phyloP scores from a whole-genome alignment of 2,888 invertebrate species.

The Scaptomyza tumidula region DNA sequence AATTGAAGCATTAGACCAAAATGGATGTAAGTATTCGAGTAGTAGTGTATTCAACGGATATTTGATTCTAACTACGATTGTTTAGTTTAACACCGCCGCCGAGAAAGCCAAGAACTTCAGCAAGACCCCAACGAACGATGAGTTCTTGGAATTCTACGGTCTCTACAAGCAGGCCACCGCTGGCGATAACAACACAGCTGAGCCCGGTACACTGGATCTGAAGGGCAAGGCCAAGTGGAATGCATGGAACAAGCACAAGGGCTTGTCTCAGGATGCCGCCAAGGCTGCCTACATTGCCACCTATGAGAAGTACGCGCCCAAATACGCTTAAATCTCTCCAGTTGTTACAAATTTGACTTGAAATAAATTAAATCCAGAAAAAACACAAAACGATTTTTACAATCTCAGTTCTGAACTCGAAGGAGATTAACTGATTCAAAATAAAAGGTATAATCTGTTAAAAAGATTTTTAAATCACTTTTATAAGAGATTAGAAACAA shows the following conservation, averaged over 20 bases:
- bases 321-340: conserved; percentile 84
- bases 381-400: no score
- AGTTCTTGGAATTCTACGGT: conserved; percentile 93
- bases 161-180: conserved; percentile 93
- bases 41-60: not conserved
- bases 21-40: conserved; percentile 65
- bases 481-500: not conserved
- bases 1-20: conserved; percentile 35
- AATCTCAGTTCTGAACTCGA: no score
- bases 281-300: conserved; percentile 92
- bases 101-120: conserved; percentile 91
- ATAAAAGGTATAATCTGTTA: not conserved
- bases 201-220: conserved; percentile 94
- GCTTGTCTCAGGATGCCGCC: conserved; percentile 90
- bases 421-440: not conserved
- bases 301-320: conserved; percentile 86
- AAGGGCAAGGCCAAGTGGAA: conserved; percentile 98
- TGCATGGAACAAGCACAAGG: conserved; percentile 94
- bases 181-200: conserved; percentile 92
- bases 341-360: conserved; percentile 5
- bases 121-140: conserved; percentile 90
- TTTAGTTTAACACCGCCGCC: conserved; percentile 90
- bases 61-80: conserved; percentile 2
- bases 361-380: conserved; percentile 28
- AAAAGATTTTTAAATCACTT: not conserved